phyloP scores from a whole-genome alignment of 1,140 invertebrate species.

The Hestina assimilis region DNA sequence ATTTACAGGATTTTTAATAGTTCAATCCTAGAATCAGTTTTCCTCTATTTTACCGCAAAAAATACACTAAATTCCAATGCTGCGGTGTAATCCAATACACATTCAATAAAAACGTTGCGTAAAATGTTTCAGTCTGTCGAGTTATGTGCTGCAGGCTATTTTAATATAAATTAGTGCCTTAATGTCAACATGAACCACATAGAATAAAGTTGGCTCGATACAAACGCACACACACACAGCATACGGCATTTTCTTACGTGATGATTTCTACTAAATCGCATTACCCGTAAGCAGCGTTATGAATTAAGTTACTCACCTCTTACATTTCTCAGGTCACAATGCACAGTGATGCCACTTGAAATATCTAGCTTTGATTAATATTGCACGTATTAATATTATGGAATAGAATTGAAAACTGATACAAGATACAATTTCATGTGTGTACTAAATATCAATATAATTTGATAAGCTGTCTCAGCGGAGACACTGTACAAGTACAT shows the following conservation, averaged over 20 bases:
- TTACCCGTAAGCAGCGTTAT: too few relatives aligned
- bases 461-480: conserved; percentile 13
- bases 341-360: too few relatives aligned
- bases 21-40: not conserved
- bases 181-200: not conserved
- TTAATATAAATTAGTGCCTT: conserved; percentile 5
- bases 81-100: not conserved
- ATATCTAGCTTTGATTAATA: too few relatives aligned
- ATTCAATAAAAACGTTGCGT: conserved; percentile 4
- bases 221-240: too few relatives aligned
- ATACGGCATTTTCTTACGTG: too few relatives aligned
- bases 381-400: too few relatives aligned
- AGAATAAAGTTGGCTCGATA: not conserved
- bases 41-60: not conserved
- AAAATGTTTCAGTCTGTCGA: conserved; percentile 9
- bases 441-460: too few relatives aligned
- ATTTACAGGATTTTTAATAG: not conserved
- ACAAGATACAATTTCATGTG: not conserved
- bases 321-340: too few relatives aligned
- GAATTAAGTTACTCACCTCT: too few relatives aligned
- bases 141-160: conserved; percentile 6
- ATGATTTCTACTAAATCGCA: too few relatives aligned
- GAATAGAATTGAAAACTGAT: conserved; percentile 7
- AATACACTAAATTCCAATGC: conserved; percentile 4
- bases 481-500: conserved; percentile 13